Evolutionary conservation across 2,888 invertebrate species (phyloP), one percentile per base, ranked within the genome.

Genomic region (Xylota segnis): DNA sequence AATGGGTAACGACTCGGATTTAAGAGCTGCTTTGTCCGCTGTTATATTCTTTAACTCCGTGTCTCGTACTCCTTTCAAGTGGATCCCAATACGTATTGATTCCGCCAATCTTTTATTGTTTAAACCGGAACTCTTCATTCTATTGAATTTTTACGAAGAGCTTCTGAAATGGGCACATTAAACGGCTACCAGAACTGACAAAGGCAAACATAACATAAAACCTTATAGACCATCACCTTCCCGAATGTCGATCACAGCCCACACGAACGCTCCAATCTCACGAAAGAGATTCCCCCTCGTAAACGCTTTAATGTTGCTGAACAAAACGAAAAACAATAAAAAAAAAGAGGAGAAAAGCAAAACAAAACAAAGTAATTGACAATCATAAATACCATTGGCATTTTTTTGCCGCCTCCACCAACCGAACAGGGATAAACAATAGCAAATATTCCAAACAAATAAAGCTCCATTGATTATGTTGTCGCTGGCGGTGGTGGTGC

Each of bases 371-470:
- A 52, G 27, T 56, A 56, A 56, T 56, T 56, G 56, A 56, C 56
- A 56, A 34, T 56, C 56, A 56, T n/a, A 34, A 50, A 70, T 70
- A 56, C 56, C 70, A 70, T 70, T 45, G 18, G 43, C 43, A 70
- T 56, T 70, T 45, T n/a, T 14, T 56, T 10, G 43, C 18, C 56
- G 56, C 56, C 56, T 56, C 56, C 70, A 70, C 18, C 40, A 32
- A 45, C 29, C 56, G 32, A 63, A 54, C 52, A 47, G 43, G 52
- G 16, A 61, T 72, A 61, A 72, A 72, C 50, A 72, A 40, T 52
- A 61, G 12, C 27, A 52, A 72, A 61, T 50, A 72, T 61, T 72
- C 27, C 72, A 74, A 74, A 74, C 74, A 74, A 74, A 74, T 56
- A 27, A 45, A 45, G 45, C 56, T 74, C 40, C 63, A 54, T 63